Evolutionary conservation across 2,888 invertebrate species (phyloP).

Genomic region (Agrilus biguttatus): DNA sequence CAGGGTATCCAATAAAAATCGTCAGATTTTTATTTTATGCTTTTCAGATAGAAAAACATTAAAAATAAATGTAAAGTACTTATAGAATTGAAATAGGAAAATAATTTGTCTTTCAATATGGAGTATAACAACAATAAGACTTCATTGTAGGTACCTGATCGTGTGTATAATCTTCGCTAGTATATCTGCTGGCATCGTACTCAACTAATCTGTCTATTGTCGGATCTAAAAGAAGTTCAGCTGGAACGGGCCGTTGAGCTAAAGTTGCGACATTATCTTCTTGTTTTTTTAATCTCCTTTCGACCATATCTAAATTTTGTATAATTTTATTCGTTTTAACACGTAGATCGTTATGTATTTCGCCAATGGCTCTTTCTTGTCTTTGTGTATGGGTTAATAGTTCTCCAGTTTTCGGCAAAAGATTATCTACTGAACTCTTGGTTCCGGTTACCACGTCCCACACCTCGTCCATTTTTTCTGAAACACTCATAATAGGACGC

Average conservation of each 20-base stretch:
- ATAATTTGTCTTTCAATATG: too few relatives aligned
- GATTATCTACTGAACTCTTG: conserved; percentile 73
- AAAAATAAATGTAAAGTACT: too few relatives aligned
- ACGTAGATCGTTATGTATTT: conserved; percentile 64
- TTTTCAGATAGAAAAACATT: too few relatives aligned
- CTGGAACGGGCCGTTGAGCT: conserved; percentile 60
- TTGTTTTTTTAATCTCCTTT: conserved; percentile 69
- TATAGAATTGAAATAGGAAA: too few relatives aligned
- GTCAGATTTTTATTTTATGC: too few relatives aligned
- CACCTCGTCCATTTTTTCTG: conserved; percentile 83
- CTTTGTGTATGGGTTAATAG: conserved; percentile 72
- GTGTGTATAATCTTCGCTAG: conserved; percentile 9
- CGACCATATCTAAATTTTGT: conserved; percentile 74
- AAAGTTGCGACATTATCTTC: conserved; percentile 69
- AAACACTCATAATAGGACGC: conserved; percentile 70
- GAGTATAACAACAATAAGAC: too few relatives aligned
- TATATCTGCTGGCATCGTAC: conserved; percentile 58
- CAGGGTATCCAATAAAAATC: too few relatives aligned
- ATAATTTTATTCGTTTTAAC: conserved; percentile 77
- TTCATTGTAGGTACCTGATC: too few relatives aligned
- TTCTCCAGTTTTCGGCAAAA: conserved; percentile 77
- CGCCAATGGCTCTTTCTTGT: conserved; percentile 74
- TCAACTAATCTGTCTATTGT: conserved; percentile 68
- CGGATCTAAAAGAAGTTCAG: conserved; percentile 60
- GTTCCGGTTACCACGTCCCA: conserved; percentile 84